A percentile compares a stretch with the other conserved stretches of the same genome.
Evolutionary conservation across 2,113 vertebrate species (phyloP).

Genomic region (Otolemur garnettii): DNA sequence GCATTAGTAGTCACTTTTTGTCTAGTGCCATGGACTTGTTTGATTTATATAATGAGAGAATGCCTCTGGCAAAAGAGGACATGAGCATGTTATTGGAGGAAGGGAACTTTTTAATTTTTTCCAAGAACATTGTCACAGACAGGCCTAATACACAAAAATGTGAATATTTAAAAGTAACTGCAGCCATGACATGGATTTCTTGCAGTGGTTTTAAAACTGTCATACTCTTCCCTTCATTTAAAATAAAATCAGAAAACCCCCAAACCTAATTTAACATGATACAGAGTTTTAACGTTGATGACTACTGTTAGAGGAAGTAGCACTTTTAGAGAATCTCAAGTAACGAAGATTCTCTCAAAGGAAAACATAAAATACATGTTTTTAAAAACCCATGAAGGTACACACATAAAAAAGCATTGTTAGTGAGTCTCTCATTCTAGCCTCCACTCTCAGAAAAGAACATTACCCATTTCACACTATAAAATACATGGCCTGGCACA

Average conservation of each 20-base stretch:
- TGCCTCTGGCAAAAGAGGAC: slow-evolving; percentile 88
- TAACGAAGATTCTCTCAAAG: slow-evolving; percentile 36
- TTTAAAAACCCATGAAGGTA: neutral
- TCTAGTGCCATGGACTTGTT: slow-evolving; percentile 86
- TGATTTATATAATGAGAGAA: slow-evolving; percentile 92
- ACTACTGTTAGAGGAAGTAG: neutral
- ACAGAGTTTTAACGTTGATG: neutral
- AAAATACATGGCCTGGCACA: neutral
- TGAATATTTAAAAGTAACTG: slow-evolving; percentile 62
- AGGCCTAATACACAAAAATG: slow-evolving; percentile 69
- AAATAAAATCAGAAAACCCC: slow-evolving; percentile 62
- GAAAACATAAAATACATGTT: slow-evolving; percentile 36
- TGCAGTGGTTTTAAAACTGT: slow-evolving; percentile 70
- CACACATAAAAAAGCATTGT: neutral
- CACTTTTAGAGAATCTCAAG: slow-evolving; percentile 54
- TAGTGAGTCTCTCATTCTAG: slow-evolving; percentile 2
- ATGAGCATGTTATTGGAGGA: slow-evolving; percentile 85
- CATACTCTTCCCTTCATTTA: neutral
- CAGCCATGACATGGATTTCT: slow-evolving; percentile 47
- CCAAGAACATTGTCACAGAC: slow-evolving; percentile 86
- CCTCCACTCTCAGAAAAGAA: neutral
- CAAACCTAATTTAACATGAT: slow-evolving; percentile 1
- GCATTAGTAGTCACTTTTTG: slow-evolving; percentile 88
- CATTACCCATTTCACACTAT: neutral
- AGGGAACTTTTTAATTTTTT: slow-evolving; percentile 82